These are phyloP conservation scores for Sminthurides bifidus DNA, from an alignment of 1,140 invertebrate species.

Conservation along the genomic window DNA sequence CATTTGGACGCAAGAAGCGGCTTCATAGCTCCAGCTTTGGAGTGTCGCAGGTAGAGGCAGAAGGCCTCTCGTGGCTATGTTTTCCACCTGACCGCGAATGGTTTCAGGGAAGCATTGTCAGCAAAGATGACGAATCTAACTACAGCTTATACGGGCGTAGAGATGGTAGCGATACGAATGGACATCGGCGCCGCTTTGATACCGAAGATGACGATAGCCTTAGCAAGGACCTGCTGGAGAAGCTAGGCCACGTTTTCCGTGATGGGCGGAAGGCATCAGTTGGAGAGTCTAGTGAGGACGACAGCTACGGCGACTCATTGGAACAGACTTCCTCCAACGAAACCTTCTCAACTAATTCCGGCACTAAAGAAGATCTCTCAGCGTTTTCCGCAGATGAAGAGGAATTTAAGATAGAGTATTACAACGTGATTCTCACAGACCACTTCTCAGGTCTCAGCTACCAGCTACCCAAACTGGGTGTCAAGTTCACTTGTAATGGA, in stretches of 20 bases:
- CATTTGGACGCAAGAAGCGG: constrained; percentile 11
- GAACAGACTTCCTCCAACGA: too few species aligned
- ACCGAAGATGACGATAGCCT: too few species aligned
- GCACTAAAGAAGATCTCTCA: too few species aligned
- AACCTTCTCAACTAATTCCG: too few species aligned
- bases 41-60: constrained; percentile 27
- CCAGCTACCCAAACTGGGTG: constrained; percentile 29
- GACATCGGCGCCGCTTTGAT: too few species aligned
- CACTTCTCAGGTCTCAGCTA: constrained; percentile 33
- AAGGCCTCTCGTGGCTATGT: constrained; percentile 37
- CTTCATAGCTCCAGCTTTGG: constrained; percentile 5
- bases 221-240: too few species aligned
- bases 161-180: background rate
- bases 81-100: constrained; percentile 35
- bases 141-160: constrained; percentile 33
- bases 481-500: constrained; percentile 11
- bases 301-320: too few species aligned
- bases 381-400: too few species aligned
- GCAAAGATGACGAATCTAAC: constrained; percentile 33
- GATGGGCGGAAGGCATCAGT: too few species aligned
- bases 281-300: too few species aligned
- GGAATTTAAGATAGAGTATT: constrained; percentile 32
- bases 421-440: constrained; percentile 33
- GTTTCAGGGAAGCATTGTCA: constrained; percentile 37
- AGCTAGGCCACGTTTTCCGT: too few species aligned